phyloP scores from a whole-genome alignment of 2,113 vertebrate species.

The Callorhinus ursinus region DNA sequence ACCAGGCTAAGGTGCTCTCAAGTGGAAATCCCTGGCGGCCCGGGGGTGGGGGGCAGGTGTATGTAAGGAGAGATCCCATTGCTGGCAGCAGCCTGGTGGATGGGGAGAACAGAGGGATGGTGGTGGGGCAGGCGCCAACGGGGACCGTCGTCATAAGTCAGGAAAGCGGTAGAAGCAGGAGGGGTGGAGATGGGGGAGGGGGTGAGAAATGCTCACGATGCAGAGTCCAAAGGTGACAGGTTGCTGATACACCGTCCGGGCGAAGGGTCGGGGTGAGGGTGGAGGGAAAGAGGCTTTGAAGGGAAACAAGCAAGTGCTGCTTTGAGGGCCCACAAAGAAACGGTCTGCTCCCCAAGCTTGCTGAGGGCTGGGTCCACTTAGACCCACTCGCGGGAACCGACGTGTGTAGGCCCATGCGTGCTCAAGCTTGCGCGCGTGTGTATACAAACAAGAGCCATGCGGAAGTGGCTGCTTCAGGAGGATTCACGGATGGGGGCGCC shows the following conservation, averaged over 20 bases:
- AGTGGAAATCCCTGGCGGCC: neutral
- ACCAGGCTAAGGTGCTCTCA: no score
- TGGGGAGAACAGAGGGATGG: accelerated
- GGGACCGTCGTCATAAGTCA: neutral
- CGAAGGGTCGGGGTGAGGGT: neutral
- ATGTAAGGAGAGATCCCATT: neutral
- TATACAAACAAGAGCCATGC: neutral
- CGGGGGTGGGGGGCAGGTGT: neutral
- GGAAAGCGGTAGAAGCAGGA: no score
- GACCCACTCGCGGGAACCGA: accelerated
- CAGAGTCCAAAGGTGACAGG: accelerated
- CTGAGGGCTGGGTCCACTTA: neutral
- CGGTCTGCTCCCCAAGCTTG: no score
- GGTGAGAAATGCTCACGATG: neutral
- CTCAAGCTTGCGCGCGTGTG: accelerated
- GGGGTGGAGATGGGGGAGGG: neutral
- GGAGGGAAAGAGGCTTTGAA: neutral
- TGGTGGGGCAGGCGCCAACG: accelerated
- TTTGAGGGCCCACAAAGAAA: neutral
- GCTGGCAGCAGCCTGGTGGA: neutral
- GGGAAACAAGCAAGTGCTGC: neutral
- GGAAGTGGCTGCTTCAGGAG: neutral
- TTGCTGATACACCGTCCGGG: accelerated
- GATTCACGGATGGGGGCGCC: neutral
- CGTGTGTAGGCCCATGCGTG: neutral